Conservation (phyloP, 2,888 invertebrate species). For the Plusia festucae region DNA sequence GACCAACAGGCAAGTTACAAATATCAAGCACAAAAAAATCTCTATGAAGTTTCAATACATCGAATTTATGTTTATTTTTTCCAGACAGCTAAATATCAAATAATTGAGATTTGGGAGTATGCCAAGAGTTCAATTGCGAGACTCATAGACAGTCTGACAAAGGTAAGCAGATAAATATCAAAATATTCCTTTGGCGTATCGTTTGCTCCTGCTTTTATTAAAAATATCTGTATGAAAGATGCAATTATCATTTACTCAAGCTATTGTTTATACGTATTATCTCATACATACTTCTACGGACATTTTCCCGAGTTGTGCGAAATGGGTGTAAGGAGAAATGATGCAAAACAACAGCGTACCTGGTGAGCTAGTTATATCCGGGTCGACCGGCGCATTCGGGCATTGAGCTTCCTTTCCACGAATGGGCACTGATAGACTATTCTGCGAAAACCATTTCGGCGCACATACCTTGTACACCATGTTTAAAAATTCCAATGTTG, state of each 20-base stretch:
- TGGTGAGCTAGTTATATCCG: background rate
- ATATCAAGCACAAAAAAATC: background rate
- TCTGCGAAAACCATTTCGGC: background rate
- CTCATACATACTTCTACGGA: background rate
- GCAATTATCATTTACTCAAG: background rate
- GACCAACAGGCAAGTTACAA: no score
- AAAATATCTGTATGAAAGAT: conserved; percentile 6
- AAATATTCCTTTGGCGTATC: conserved; percentile 13
- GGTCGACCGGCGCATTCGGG: conserved; percentile 1
- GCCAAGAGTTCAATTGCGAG: conserved; percentile 35
- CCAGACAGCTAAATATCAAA: conserved; percentile 36
- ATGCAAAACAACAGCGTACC: background rate
- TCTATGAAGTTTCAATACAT: conserved; percentile 9
- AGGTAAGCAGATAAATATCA: conserved; percentile 28
- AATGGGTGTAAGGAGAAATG: background rate
- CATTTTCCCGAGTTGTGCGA: background rate
- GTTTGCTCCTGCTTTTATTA: background rate
- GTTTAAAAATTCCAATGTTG: no score
- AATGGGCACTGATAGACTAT: background rate
- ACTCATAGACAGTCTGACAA: conserved; percentile 14
- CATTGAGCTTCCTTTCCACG: background rate
- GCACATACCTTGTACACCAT: no score
- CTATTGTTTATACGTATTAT: background rate
- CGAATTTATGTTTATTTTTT: conserved; percentile 41
- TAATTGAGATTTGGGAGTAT: conserved; percentile 42